A percentile compares a stretch with the other conserved stretches of the same genome.
These are phyloP conservation scores for Athripsodes cinereus DNA, from an alignment of 2,888 invertebrate species.

Conservation along the genomic window DNA sequence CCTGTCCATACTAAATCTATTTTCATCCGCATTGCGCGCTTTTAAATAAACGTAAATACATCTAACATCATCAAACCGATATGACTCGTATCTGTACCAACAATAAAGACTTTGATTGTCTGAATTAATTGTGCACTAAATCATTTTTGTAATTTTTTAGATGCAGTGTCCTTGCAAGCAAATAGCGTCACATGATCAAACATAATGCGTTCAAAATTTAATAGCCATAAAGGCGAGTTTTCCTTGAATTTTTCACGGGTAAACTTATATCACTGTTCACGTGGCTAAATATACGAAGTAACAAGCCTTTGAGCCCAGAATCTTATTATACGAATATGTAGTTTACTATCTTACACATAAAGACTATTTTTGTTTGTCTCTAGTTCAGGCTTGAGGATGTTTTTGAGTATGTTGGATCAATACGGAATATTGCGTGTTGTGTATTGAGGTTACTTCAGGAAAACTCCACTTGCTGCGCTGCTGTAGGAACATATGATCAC, in stretches of 20 bases:
- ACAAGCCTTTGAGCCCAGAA: background rate
- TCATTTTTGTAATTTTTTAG: background rate
- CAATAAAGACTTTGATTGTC: background rate
- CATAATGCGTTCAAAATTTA: background rate
- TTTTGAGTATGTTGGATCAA: background rate
- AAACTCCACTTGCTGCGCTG: slow-evolving; percentile 13
- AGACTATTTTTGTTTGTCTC: background rate
- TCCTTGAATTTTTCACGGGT: background rate
- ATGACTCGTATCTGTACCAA: background rate
- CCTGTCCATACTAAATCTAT: slow-evolving; percentile 19
- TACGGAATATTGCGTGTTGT: background rate
- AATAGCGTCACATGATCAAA: slow-evolving; percentile 6
- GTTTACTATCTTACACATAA: background rate
- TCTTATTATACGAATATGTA: background rate
- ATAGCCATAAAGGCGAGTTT: slow-evolving; percentile 1
- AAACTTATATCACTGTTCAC: slow-evolving; percentile 9
- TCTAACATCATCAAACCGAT: background rate
- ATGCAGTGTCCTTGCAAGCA: slow-evolving; percentile 1
- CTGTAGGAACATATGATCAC: slow-evolving; percentile 13
- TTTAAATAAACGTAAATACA: slow-evolving; percentile 4
- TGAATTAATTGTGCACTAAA: background rate
- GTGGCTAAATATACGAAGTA: background rate
- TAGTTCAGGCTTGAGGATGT: background rate
- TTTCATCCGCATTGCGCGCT: slow-evolving; percentile 16
- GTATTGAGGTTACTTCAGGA: slow-evolving; percentile 3